Evolutionary conservation across 2,888 invertebrate species (phyloP), one percentile per base, ranked within the genome.

Genomic region (Saturnia pavonia): DNA sequence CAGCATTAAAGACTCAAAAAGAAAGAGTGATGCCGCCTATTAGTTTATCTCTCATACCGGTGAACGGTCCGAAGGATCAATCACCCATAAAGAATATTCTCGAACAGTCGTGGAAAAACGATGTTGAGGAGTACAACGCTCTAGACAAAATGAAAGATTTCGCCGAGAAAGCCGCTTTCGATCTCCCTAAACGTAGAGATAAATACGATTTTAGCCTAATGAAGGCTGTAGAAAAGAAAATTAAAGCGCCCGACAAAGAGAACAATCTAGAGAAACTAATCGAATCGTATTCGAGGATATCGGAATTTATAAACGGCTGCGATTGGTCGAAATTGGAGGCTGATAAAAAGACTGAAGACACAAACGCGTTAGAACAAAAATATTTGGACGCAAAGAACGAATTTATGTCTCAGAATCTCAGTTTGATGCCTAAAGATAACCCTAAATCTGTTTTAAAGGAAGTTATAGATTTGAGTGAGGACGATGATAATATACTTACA

Each of bases 61-160:
- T 94, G 1, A 82, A 83, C 25, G 89, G 89, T 0, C 83, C 89
- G 0, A 92, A 92, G 83, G 90, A 91, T 51, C 88, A 90, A 66
- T 85, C 86, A 0, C 91, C 91, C 0, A 85, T 91, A 57, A 91
- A 91, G 81, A 85, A 88, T 0, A 75, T 90, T 19, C 84, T 87
- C 70, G 89, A 91, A 75, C 88, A 88, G 72, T 82, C 84, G 1
- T 91, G 90, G 88, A 89, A 88, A 72, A 89, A 88, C 51, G 89
- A 89, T 1, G 75, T 82, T 0, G 91, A 92, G 43, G 89, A 94
- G 80, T 94, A 94, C 75, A 94, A 94, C 73, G 94, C 94, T 0
- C 73, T 94, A 71, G 94, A 94, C 48, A 94, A 93, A 87, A 94
- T 94, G 91, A 93, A 93, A 76, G 90, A 93, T 72, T 94, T 94